Percentiles rank a stretch among this genome's conserved stretches.
These are phyloP conservation scores for Cantharis flavilabris DNA, from an alignment of 2,888 invertebrate genomes.

Conservation along the genomic window DNA sequence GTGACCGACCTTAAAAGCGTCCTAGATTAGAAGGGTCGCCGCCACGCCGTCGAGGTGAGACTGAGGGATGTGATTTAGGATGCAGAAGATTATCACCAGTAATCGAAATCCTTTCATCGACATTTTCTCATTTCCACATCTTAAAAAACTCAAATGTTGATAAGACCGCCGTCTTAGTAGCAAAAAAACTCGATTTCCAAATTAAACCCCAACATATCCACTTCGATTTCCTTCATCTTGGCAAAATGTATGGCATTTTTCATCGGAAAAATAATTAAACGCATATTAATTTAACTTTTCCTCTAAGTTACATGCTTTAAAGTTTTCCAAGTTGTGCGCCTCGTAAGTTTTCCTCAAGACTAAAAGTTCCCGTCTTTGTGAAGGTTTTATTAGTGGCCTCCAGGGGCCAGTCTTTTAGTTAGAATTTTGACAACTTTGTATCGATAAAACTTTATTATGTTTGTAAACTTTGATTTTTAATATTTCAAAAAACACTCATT, in stretches of 20 bases:
- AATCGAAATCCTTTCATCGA: conserved; percentile 32
- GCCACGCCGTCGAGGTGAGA: conserved; percentile 22
- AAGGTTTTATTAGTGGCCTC: not conserved
- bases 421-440: not conserved
- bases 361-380: not conserved
- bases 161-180: conserved; percentile 1
- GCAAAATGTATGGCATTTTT: not conserved
- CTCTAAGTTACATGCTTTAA: not conserved
- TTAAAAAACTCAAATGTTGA: conserved; percentile 17
- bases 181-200: conserved; percentile 11
- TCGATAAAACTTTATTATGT: not conserved
- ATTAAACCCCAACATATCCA: not conserved
- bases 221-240: not conserved
- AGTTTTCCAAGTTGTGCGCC: not conserved
- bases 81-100: conserved; percentile 36
- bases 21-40: conserved; percentile 27
- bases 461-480: not conserved
- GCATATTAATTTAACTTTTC: not conserved
- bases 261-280: not conserved
- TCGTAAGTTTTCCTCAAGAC: not conserved
- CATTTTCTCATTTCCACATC: conserved; percentile 23
- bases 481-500: not conserved
- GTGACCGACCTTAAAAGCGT: conserved; percentile 24
- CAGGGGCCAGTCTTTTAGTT: not conserved
- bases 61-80: conserved; percentile 35